Evolutionary conservation across 2,888 invertebrate species (phyloP).

Genomic region (Macrostomum cliftonense): DNA sequence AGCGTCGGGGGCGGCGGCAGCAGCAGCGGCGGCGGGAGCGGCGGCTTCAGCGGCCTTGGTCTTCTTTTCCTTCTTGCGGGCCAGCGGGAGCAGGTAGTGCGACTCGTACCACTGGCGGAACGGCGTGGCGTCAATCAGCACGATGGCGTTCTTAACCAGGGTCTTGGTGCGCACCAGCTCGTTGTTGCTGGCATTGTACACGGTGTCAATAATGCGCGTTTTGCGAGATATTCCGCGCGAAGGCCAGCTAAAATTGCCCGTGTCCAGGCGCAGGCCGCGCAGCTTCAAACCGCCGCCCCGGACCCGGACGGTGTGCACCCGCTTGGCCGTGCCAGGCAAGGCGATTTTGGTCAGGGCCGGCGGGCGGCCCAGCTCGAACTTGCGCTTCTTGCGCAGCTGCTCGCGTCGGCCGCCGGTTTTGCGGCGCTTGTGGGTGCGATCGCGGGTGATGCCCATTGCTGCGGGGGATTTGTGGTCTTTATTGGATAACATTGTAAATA

Average conservation of each 20-base stretch:
- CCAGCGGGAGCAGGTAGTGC: constrained; percentile 81
- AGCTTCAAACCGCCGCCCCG: constrained; percentile 89
- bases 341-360: constrained; percentile 89
- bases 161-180: constrained; percentile 99
- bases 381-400: constrained; percentile 97
- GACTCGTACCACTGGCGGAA: constrained; percentile 98
- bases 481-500: too few species aligned
- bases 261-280: constrained; percentile 80
- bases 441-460: constrained; percentile 81
- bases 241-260: constrained; percentile 94
- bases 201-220: constrained; percentile 95
- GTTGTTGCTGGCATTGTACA: constrained; percentile 98
- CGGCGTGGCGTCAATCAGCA: constrained; percentile 87
- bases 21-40: constrained; percentile 1
- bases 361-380: constrained; percentile 97
- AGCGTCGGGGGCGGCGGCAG: not conserved
- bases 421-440: constrained; percentile 96
- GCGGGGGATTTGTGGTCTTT: too few species aligned
- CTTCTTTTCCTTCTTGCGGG: constrained; percentile 59
- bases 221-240: constrained; percentile 72
- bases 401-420: constrained; percentile 95
- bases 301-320: constrained; percentile 82
- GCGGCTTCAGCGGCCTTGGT: constrained; percentile 5
- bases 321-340: constrained; percentile 42
- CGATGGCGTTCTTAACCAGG: constrained; percentile 89